phyloP scores from a whole-genome alignment of 2,888 invertebrate species.

The Drosophila histrio region DNA sequence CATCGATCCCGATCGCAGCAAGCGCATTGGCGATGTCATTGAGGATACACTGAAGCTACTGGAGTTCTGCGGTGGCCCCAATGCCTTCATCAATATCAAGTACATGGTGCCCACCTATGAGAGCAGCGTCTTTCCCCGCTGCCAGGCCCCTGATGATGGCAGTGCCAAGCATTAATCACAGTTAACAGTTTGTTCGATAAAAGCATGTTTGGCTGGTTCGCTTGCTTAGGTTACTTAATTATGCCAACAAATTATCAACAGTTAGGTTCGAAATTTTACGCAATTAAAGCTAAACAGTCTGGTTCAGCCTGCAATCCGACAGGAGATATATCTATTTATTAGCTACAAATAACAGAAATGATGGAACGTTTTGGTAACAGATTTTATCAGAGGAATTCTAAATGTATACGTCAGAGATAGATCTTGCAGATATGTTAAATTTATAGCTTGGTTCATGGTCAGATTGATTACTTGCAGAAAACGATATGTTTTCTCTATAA shows the following conservation, averaged over 20 bases:
- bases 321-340: neutral
- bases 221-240: conserved; percentile 18
- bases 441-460: no score
- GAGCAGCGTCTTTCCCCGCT: conserved; percentile 87
- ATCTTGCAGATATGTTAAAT: no score
- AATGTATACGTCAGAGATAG: no score
- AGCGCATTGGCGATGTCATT: conserved; percentile 95
- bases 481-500: no score
- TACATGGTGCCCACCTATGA: conserved; percentile 99
- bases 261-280: conserved; percentile 52
- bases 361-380: no score
- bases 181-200: conserved; percentile 1
- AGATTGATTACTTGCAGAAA: no score
- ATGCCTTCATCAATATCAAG: conserved; percentile 98
- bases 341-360: neutral
- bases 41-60: conserved; percentile 96
- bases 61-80: conserved; percentile 96
- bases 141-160: conserved; percentile 33
- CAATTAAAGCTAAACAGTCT: conserved; percentile 28
- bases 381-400: no score
- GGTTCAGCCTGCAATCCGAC: neutral
- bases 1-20: conserved; percentile 93
- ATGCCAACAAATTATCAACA: conserved; percentile 32
- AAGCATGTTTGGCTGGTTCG: conserved; percentile 27
- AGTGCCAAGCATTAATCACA: neutral